Conservation (phyloP, 2,888 invertebrate species). For the Pseudococcus longispinus region DNA sequence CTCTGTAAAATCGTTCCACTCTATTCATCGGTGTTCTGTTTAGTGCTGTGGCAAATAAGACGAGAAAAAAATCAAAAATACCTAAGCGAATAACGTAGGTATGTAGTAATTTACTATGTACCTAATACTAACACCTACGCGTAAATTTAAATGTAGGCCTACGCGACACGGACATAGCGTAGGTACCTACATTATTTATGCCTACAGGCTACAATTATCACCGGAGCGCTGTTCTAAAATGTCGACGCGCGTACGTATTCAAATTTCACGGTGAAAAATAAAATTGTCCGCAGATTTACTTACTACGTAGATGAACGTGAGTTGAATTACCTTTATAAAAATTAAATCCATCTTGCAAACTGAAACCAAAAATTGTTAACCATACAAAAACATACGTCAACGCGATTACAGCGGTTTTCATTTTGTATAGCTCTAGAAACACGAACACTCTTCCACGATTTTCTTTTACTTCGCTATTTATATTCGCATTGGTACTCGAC, state of each 20-base stretch:
- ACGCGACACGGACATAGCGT: no score
- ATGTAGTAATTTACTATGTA: no score
- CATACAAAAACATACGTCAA: background rate
- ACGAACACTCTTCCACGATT: background rate
- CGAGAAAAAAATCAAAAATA: background rate
- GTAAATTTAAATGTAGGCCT: no score
- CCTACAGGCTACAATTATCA: no score
- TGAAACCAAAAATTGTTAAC: background rate
- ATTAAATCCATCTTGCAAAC: slow-evolving; percentile 51
- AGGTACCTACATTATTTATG: no score
- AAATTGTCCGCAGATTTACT: no score
- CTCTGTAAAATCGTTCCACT: slow-evolving; percentile 48
- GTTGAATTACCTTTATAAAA: slow-evolving; percentile 48
- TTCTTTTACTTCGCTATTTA: background rate
- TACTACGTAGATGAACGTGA: background rate
- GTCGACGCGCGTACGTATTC: no score
- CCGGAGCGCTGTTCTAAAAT: no score
- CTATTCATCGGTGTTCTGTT: slow-evolving; percentile 47
- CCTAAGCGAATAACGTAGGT: background rate
- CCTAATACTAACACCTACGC: no score
- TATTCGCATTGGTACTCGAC: background rate
- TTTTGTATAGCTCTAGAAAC: background rate
- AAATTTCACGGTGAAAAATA: no score
- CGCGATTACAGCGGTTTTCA: background rate
- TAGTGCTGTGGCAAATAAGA: slow-evolving; percentile 15